Conservation (phyloP, 2,113 vertebrate species). For the Callospermophilus lateralis region DNA sequence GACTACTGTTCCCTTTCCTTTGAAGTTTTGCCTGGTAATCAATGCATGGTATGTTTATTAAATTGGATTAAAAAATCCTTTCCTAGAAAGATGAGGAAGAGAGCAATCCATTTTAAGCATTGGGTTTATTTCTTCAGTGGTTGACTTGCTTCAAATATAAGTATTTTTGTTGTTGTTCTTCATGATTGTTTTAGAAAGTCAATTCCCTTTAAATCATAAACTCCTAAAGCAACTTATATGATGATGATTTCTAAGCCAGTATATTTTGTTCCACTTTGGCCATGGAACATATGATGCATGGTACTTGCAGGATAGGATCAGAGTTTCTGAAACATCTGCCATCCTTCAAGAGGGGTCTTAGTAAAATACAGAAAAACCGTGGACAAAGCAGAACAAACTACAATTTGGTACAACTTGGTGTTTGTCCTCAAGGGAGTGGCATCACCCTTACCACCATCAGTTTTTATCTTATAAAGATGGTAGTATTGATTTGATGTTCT, state of each 20-base stretch:
- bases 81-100: neutral
- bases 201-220: conserved; percentile 1
- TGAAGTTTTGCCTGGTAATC: neutral
- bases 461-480: conserved; percentile 27
- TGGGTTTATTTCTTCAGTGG: neutral
- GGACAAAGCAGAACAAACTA: neutral
- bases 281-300: neutral
- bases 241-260: conserved; percentile 12
- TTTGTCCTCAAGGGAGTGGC: neutral
- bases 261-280: conserved; percentile 20
- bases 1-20: conserved; percentile 14
- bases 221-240: neutral
- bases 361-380: neutral
- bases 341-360: neutral
- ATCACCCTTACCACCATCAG: neutral
- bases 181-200: neutral
- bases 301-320: neutral
- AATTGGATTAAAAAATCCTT: conserved; percentile 34
- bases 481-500: neutral
- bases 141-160: conserved; percentile 28
- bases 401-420: neutral
- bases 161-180: conserved; percentile 21
- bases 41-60: neutral
- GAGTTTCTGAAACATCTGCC: neutral
- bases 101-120: neutral